These are phyloP conservation scores for Leptinotarsa tumamoca DNA, from an alignment of 2,888 invertebrate genomes.

Conservation along the genomic window DNA sequence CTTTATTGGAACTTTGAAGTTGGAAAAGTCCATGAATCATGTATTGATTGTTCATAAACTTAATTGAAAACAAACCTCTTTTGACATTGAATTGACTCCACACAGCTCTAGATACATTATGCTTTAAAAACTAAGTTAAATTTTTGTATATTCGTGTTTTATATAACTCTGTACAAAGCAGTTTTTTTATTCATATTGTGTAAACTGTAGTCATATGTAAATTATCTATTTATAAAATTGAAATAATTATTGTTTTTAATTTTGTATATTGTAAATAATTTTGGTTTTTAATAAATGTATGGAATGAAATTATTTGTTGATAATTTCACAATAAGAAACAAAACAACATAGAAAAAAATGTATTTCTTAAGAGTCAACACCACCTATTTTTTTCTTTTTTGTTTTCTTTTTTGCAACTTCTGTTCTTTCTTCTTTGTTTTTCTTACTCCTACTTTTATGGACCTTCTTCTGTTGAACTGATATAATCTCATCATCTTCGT, in stretches of 20 bases:
- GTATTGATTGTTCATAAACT: too few relatives aligned
- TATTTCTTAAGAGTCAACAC: neutral
- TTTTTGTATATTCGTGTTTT: slow-evolving; percentile 32
- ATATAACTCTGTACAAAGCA: slow-evolving; percentile 48
- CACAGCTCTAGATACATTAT: slow-evolving; percentile 12
- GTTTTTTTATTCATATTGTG: slow-evolving; percentile 45
- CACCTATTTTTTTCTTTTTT: slow-evolving; percentile 20
- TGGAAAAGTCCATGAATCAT: too few relatives aligned
- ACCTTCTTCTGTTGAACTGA: slow-evolving; percentile 16
- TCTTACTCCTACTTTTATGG: slow-evolving; percentile 25
- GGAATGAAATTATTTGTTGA: slow-evolving; percentile 37
- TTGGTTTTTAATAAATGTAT: slow-evolving; percentile 54
- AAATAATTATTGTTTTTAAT: slow-evolving; percentile 53
- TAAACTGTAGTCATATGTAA: slow-evolving; percentile 53
- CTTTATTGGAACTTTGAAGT: too few relatives aligned
- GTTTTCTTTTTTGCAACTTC: slow-evolving; percentile 18
- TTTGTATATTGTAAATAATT: slow-evolving; percentile 55
- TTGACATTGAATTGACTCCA: neutral
- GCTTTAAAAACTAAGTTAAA: slow-evolving; percentile 23
- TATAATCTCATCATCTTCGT: neutral
- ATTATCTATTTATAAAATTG: slow-evolving; percentile 52
- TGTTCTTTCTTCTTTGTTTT: slow-evolving; percentile 20
- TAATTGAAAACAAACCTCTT: neutral
- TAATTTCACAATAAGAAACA: slow-evolving; percentile 12
- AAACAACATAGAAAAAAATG: neutral